Conservation (phyloP, 2,888 invertebrate species). For the Beris chalybata region DNA sequence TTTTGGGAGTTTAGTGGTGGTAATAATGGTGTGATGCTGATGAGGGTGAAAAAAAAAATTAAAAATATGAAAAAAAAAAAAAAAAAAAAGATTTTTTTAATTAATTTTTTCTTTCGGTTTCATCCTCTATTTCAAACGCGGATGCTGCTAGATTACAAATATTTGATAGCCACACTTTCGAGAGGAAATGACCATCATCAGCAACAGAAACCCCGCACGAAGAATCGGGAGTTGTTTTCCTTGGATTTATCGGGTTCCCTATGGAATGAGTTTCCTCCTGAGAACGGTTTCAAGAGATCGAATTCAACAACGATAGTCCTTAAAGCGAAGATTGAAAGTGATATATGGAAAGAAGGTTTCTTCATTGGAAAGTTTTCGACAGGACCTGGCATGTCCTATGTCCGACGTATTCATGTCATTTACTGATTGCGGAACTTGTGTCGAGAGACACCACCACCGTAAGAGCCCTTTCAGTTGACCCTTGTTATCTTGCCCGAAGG, state of each 20-base stretch:
- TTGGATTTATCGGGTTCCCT: too few species aligned
- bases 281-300: too few species aligned
- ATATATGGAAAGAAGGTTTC: background rate
- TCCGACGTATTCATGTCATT: slow-evolving; percentile 25
- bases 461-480: slow-evolving; percentile 7
- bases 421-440: slow-evolving; percentile 21
- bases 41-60: slow-evolving; percentile 29
- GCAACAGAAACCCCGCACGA: too few species aligned
- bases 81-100: slow-evolving; percentile 15
- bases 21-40: slow-evolving; percentile 2
- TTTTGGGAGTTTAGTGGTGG: slow-evolving; percentile 6
- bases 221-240: too few species aligned
- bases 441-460: slow-evolving; percentile 10
- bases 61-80: slow-evolving; percentile 1
- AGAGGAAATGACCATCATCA: too few species aligned
- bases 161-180: slow-evolving; percentile 15
- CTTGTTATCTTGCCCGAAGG: slow-evolving; percentile 30
- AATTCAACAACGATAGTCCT: too few species aligned
- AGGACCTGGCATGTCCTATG: slow-evolving; percentile 7
- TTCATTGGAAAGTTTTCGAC: background rate
- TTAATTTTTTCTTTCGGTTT: slow-evolving; percentile 19
- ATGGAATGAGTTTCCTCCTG: too few species aligned
- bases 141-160: slow-evolving; percentile 21
- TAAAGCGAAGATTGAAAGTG: too few species aligned
- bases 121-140: slow-evolving; percentile 11